These are phyloP conservation scores for Orius insidiosus DNA, from an alignment of 1,140 invertebrate genomes.

Conservation along the genomic window DNA sequence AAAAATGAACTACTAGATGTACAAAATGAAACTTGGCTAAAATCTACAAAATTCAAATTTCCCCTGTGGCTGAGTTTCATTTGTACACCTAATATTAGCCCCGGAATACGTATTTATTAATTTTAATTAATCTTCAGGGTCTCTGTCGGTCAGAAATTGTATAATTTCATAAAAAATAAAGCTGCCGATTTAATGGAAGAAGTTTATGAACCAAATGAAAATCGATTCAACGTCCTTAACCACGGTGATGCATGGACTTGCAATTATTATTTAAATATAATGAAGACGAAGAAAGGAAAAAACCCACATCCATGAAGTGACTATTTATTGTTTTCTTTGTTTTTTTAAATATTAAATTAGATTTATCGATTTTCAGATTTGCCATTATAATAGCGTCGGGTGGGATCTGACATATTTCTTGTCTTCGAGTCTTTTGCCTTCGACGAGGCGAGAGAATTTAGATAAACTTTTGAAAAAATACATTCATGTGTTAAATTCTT, in stretches of 20 bases:
- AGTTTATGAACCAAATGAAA: no score
- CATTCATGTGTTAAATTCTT: background rate
- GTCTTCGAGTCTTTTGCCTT: background rate
- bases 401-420: slow-evolving; percentile 11
- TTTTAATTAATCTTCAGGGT: no score
- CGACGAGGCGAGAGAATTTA: background rate
- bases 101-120: no score
- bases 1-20: no score
- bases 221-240: slow-evolving; percentile 23
- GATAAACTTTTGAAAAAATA: background rate
- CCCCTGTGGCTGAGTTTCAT: no score
- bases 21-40: no score
- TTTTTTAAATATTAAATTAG: no score
- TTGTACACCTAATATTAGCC: no score
- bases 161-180: no score
- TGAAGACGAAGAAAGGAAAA: background rate
- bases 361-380: slow-evolving; percentile 14
- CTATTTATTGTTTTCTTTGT: background rate
- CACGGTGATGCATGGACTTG: slow-evolving; percentile 35
- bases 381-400: slow-evolving; percentile 10
- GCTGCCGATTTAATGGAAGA: no score
- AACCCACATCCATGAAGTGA: background rate
- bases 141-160: no score
- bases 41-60: no score
- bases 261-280: slow-evolving; percentile 32